Evolutionary conservation across 2,113 vertebrate species (phyloP).

Genomic region (Syngnathoides biaculeatus): DNA sequence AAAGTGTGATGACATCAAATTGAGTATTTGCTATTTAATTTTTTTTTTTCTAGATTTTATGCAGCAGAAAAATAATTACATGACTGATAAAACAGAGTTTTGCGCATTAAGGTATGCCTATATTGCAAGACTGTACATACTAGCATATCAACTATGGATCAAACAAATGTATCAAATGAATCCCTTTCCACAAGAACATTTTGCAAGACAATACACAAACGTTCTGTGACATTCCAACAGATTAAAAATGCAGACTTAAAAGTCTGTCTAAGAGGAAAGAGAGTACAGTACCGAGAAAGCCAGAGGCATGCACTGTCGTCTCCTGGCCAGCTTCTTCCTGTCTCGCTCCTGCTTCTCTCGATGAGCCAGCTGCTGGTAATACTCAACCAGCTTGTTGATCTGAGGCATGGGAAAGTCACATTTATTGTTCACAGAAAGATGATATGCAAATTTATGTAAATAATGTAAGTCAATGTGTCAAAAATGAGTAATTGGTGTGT

Average conservation of each 20-base stretch:
- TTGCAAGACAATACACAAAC: not conserved
- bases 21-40: no score
- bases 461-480: not conserved
- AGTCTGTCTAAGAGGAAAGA: slow-evolving; percentile 8
- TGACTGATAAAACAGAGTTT: no score
- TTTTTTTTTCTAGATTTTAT: no score
- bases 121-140: no score
- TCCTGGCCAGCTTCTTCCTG: slow-evolving; percentile 90
- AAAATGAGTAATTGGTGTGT: not conserved
- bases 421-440: not conserved
- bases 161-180: not conserved
- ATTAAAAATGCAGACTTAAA: not conserved
- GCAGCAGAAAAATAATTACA: no score
- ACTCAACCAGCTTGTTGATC: slow-evolving; percentile 97
- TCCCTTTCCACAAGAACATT: not conserved
- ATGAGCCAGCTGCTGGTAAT: slow-evolving; percentile 96
- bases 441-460: not conserved
- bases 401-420: slow-evolving; percentile 52
- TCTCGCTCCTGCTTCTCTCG: slow-evolving; percentile 95
- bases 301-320: slow-evolving; percentile 91
- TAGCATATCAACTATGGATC: not conserved
- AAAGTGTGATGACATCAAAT: no score
- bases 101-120: no score
- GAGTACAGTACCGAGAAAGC: slow-evolving; percentile 95
- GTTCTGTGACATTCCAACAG: slow-evolving; percentile 17